Evolutionary conservation across 2,797 vertebrate species (phyloP), one percentile per base, ranked within the genome.

Genomic region (Cheirogaleus major): DNA sequence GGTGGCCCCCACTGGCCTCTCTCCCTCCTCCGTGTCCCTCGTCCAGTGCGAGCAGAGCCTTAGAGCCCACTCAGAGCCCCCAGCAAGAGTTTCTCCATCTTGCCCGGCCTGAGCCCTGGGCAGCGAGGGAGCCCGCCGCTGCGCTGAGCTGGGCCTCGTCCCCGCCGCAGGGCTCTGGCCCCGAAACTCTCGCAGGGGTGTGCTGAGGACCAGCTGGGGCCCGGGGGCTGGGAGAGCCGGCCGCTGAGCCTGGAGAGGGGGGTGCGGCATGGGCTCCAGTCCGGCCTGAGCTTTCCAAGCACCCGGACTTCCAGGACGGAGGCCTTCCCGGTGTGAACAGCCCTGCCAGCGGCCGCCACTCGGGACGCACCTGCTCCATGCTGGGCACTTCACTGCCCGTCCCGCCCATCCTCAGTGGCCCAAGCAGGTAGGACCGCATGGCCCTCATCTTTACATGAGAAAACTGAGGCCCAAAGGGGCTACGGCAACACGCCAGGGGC

Each of bases 251-350:
- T 17, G 59, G 59, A 48, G 25, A 0, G 0, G 73, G 38, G 13
- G 48, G 27, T 3, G 10, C 0, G 0, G 35, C 10, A 2, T 5
- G 1, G 43, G 18, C 27, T 50, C 65, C 4, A 14, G 45, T 41
- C 45, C 70, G 27, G 32, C 41, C 70, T 61, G 59, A 61, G 88
- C 52, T n/a, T 73, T 45, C 18, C 59, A 18, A 67, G 45, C 7
- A 0, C 38, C 10, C 57, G 25, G 25, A 41, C 67, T 52, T 8
- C 92, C 48, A 9, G 43, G 22, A 32, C 4, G 1, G 23, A 0
- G 9, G 32, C 52, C n/a, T 83, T 38, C 4, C 8, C 27, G 18
- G 17, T 8, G 18, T 30, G 48, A 57, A 75, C 72, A 9, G 13
- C 22, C 35, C 43, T 35, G 35, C 38, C 27, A 45, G 23, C 17